These are phyloP conservation scores for Grammatotria lemairii DNA, from an alignment of 2,113 vertebrate species.

Conservation along the genomic window DNA sequence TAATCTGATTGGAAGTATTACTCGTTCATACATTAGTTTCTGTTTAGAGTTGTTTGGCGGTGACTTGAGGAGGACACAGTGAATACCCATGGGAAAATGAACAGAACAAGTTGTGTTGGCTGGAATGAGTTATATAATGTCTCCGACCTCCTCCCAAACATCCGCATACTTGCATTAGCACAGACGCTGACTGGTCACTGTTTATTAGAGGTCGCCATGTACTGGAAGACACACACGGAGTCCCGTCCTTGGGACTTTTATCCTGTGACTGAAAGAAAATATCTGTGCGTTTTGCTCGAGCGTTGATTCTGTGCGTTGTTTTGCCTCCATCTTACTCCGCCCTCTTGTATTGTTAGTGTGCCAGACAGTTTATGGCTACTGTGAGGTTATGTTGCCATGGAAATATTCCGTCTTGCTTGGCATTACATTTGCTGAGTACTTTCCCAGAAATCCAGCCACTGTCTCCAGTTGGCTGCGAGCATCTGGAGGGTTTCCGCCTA, in stretches of 20 bases:
- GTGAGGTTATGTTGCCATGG: conserved; percentile 46
- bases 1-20: background rate
- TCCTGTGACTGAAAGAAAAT: background rate
- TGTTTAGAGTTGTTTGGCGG: background rate
- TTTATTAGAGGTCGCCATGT: background rate
- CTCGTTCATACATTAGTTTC: background rate
- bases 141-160: conserved; percentile 23
- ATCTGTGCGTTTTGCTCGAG: background rate
- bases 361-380: conserved; percentile 37
- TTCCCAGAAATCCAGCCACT: conserved; percentile 33
- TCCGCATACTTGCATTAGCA: background rate
- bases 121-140: conserved; percentile 12
- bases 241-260: background rate
- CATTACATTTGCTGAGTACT: conserved; percentile 37
- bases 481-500: conserved; percentile 45
- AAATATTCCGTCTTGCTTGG: conserved; percentile 31
- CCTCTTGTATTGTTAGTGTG: background rate
- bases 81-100: background rate
- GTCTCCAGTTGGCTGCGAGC: conserved; percentile 11
- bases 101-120: background rate
- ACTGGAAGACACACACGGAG: background rate
- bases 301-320: background rate
- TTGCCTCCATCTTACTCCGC: background rate
- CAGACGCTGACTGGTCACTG: background rate
- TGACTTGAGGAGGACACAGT: background rate